Base-by-base conservation (phyloP, 1,140 invertebrate species). In the Drosophila novamexicana region DNA sequence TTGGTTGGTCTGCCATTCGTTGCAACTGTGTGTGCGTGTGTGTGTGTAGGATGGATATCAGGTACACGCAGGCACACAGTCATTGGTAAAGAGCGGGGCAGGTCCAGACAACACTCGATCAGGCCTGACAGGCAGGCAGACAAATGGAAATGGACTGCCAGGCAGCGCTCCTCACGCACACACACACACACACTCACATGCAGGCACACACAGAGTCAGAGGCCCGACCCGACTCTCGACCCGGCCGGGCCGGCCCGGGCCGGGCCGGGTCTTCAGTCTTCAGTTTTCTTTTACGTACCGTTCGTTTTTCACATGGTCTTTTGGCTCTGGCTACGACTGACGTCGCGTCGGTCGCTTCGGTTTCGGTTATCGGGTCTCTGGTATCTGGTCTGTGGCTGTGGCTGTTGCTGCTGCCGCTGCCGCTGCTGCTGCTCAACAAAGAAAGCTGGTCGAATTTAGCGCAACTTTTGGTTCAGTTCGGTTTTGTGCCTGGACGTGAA, bases 381-480 rank as follows among this genome's bases (percentile, higher is more conserved):
- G 44, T 76, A 40, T 40, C 14, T 34, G 12, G 0, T 36, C 45
- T 2, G 53, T 40, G 2, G 1, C 18, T 18, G 18, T 18, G 14
- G 14, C 62, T 29, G 66, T 44, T 6, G 22, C 53, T 14, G 22
- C 52, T 18, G 8, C 54, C 16, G 45, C 52, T 42, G 14, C 56
- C 44, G 50, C 56, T 45, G 10, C 47, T 62, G 77, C 75, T 79
- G 85, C 88, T 91, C 88, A 91, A 84, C 82, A 83, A 91, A 91
- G 88, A 91, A 91, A 91, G 88, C 88, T 91, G 88, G 88, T 88
- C 88, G 77, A 91, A 84, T 88, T 80, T 80, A 88, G 81, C 73
- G 70, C 80, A 84, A 81, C 88, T 88, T 77, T 90, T 74, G 76
- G 75, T 73, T 91, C 78, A 91, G 88, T 91, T 90, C 88, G 88